Evolutionary conservation across 1,140 invertebrate genomes (phyloP), one percentile per base, ranked within the genome.

Genomic region (Helicorthomorpha holstii): DNA sequence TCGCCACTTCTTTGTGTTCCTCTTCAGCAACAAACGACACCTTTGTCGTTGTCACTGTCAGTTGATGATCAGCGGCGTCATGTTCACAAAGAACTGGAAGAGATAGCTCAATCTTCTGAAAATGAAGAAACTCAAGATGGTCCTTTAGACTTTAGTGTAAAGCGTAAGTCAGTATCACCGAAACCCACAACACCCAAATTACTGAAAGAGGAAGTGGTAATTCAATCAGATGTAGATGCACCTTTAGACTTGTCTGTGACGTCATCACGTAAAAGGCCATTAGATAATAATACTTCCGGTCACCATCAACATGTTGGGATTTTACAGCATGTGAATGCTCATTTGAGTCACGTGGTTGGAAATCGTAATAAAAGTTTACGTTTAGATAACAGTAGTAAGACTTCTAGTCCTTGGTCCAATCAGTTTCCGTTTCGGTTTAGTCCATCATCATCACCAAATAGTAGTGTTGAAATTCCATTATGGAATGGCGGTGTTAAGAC

Each of bases 161-260:
- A 80, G 53, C 73, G 71, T 67, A 65, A 61, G 57, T 49, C 70
- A 64, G 44, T 71, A 27, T 59, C 21, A 66, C 7, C 7, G 7
- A 7, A 34, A 16, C 7, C 16, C 7, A 16, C 7, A 7, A 34
- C 7, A 16, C 7, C 7, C 29, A 34, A 34, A 34, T 34, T 34
- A 16, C 66, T 69, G 0, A 67, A 69, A 2, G 68, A 69, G 1
- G 68, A 70, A 2, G 60, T 66, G 1, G 59, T 62, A 1, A 69
- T 71, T 0, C 64, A 69, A 19, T 51, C 57, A 23, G 71, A 71
- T 27, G 77, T 78, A 52, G 83, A 84, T 58, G 77, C 81, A 25
- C 84, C 85, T 0, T 63, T 90, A 49, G 85, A 90, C 66, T 68
- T 89, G 14, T 84, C 83, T 0, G 78, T 85, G 27, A 73, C 78